Percentiles rank a stretch among this genome's conserved stretches.
Conservation (phyloP, 2,113 vertebrate species). For the Ivindomyrus marchei region DNA sequence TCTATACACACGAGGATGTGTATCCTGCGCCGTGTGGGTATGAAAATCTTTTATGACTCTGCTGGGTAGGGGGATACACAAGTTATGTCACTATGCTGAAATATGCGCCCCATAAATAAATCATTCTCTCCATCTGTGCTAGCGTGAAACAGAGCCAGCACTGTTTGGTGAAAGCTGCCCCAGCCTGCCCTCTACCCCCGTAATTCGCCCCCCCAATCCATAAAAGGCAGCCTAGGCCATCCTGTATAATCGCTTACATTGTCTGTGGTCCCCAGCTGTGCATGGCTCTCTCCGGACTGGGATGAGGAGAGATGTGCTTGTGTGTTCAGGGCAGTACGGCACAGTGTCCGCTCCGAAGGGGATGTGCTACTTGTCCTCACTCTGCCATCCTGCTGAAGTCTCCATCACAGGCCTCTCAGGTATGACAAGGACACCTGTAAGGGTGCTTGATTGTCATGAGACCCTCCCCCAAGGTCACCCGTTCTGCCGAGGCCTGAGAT, state of each 20-base stretch:
- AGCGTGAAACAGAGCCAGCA: neutral
- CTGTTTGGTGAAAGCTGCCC: conserved; percentile 4
- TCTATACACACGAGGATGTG: neutral
- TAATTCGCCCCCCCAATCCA: neutral
- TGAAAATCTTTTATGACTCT: neutral
- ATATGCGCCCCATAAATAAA: neutral
- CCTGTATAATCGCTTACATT: conserved; percentile 25
- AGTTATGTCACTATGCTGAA: neutral
- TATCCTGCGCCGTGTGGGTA: neutral
- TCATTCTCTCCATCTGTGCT: neutral
- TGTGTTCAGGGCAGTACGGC: neutral
- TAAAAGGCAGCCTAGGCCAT: neutral
- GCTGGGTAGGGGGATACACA: neutral
- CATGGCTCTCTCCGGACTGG: conserved; percentile 54
- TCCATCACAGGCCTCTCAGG: conserved; percentile 40
- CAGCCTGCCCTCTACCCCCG: neutral
- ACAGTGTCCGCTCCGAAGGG: conserved; percentile 13
- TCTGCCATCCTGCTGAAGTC: conserved; percentile 40
- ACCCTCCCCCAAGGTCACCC: neutral
- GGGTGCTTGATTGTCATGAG: neutral
- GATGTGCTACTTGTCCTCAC: conserved; percentile 17
- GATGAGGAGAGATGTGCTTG: conserved; percentile 47
- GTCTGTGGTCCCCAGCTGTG: conserved; percentile 55
- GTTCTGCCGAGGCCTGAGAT: neutral
- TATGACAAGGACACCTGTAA: conserved; percentile 34